Evolutionary conservation across 2,888 invertebrate species (phyloP).

Genomic region (Drosophila siamana): DNA sequence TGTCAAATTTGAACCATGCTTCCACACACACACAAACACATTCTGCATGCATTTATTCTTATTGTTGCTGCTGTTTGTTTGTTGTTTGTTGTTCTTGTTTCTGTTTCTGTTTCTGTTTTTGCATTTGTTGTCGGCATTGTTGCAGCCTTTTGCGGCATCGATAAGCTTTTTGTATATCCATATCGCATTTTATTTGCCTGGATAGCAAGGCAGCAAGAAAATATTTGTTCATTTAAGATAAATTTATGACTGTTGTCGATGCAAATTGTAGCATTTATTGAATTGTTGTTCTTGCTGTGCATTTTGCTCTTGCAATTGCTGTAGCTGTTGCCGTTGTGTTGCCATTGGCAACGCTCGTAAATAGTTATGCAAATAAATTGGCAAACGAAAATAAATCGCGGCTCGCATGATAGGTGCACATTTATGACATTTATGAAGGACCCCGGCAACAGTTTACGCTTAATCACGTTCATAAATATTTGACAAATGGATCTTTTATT

Average conservation of each 20-base stretch:
- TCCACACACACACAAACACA: constrained; percentile 19
- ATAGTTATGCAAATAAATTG: constrained; percentile 76
- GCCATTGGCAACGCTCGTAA: constrained; percentile 57
- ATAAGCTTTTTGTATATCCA: constrained; percentile 67
- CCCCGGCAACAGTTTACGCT: constrained; percentile 36
- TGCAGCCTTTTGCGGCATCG: constrained; percentile 71
- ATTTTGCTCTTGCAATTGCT: constrained; percentile 12
- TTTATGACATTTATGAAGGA: constrained; percentile 51
- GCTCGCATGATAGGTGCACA: constrained; percentile 57
- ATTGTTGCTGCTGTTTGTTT: constrained; percentile 21
- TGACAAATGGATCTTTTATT: constrained; percentile 22
- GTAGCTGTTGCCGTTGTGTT: constrained; percentile 22
- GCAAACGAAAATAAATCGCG: constrained; percentile 66
- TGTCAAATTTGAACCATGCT: constrained; percentile 51
- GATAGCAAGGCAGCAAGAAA: constrained; percentile 70
- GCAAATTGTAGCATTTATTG: constrained; percentile 80
- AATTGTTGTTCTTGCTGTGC: constrained; percentile 54
- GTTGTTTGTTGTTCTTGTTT: neutral
- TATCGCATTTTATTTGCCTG: constrained; percentile 68
- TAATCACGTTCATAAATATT: constrained; percentile 74
- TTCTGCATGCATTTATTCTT: constrained; percentile 43
- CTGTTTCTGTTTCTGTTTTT: neutral
- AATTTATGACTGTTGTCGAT: constrained; percentile 78
- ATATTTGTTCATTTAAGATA: constrained; percentile 81
- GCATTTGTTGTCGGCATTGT: constrained; percentile 18